These are phyloP conservation scores for Doryteuthis pealeii DNA, from an alignment of 1,140 invertebrate species.

Conservation along the genomic window DNA sequence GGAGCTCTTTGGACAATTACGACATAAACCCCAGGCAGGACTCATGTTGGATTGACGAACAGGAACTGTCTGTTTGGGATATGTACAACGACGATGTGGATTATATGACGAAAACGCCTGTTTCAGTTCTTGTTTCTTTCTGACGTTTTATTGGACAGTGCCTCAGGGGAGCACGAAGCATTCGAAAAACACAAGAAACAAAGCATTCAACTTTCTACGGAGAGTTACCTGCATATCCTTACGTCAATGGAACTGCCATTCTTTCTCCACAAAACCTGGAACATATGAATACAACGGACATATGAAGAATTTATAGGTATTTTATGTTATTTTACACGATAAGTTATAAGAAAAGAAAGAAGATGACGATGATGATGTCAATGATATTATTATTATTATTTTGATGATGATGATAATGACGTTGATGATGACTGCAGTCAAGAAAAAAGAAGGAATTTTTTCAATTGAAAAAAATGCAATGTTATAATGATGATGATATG, in stretches of 20 bases:
- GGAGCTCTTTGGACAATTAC: slow-evolving; percentile 3
- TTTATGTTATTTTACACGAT: background rate
- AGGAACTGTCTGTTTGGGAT: background rate
- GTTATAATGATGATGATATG: too few species aligned
- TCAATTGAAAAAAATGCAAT: too few species aligned
- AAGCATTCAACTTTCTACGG: slow-evolving; percentile 8
- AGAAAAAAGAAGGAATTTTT: background rate
- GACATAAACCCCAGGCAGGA: background rate
- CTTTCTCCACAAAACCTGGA: slow-evolving; percentile 4
- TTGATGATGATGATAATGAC: background rate
- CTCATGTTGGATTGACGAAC: background rate
- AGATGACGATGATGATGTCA: background rate
- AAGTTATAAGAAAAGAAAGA: background rate
- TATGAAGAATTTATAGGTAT: background rate
- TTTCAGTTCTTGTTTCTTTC: background rate
- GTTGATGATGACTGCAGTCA: background rate
- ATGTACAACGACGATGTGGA: slow-evolving; percentile 6
- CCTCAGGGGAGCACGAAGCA: background rate
- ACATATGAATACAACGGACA: slow-evolving; percentile 5
- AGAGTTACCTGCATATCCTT: background rate
- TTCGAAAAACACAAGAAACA: slow-evolving; percentile 5
- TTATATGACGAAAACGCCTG: background rate
- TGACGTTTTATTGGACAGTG: background rate
- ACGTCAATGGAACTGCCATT: slow-evolving; percentile 4
- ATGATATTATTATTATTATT: background rate